A percentile compares a stretch with the other conserved stretches of the same genome.
These are phyloP conservation scores for Trissolcus japonicus DNA, from an alignment of 2,888 invertebrate species.

Conservation along the genomic window DNA sequence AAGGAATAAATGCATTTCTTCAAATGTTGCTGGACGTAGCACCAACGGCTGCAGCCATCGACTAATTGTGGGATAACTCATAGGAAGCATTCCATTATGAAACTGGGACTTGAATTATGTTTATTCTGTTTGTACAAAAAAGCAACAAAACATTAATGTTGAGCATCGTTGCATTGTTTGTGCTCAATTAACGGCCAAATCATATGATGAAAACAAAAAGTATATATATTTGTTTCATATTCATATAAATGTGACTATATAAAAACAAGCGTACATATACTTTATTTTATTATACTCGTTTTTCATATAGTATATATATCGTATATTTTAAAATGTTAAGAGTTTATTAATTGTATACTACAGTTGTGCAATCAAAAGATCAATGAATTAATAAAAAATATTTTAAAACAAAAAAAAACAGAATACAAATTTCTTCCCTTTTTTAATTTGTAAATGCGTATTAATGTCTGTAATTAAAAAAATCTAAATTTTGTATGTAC, in stretches of 20 bases:
- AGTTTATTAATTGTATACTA: slow-evolving; percentile 32
- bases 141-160: slow-evolving; percentile 12
- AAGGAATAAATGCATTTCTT: slow-evolving; percentile 91
- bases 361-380: slow-evolving; percentile 33
- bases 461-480: too few relatives aligned
- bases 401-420: slow-evolving; percentile 25
- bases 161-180: slow-evolving; percentile 53
- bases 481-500: too few relatives aligned
- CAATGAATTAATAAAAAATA: slow-evolving; percentile 39
- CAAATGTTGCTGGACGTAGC: slow-evolving; percentile 94
- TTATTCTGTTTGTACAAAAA: slow-evolving; percentile 25
- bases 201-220: slow-evolving; percentile 14
- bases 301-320: slow-evolving; percentile 47
- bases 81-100: slow-evolving; percentile 72
- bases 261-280: slow-evolving; percentile 25
- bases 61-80: slow-evolving; percentile 63
- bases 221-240: slow-evolving; percentile 31
- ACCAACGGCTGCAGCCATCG: slow-evolving; percentile 86
- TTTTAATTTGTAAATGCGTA: too few relatives aligned
- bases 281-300: slow-evolving; percentile 56
- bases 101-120: slow-evolving; percentile 60
- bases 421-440: too few relatives aligned
- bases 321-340: slow-evolving; percentile 32
- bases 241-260: slow-evolving; percentile 27
- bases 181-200: slow-evolving; percentile 54